Base-by-base conservation (phyloP, 2,888 invertebrate species). In the Ectropis crepuscularia region DNA sequence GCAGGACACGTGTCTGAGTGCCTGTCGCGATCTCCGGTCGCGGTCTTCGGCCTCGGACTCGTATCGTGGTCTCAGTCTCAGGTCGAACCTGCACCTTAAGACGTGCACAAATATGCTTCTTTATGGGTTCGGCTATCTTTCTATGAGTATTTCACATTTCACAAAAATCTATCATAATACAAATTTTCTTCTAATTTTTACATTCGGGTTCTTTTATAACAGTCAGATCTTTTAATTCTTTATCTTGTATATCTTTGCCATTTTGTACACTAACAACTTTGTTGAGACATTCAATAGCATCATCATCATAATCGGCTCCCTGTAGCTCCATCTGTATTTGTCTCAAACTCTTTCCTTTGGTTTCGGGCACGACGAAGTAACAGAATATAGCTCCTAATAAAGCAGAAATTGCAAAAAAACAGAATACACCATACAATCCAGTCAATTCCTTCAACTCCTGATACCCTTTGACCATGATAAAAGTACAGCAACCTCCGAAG, bases 241-340 rank as follows among this genome's bases (percentile, higher is more conserved):
- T 66, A 38, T 47, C 61, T 16, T 61, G 57, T 47, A 49, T 43
- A 8, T 57, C 50, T 51, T 49, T 60, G 12, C 55, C 63, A 53
- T 68, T 66, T 11, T 67, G 57, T 59, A 49, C 55, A 8, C 39
- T 54, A 39, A 53, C 57, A n/a, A 59, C 46, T 50, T 69, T 64
- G 37, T 74, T 75, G 8, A 77, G 68, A 36, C 65, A 71, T 7
- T 73, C 74, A 41, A 73, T 77, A 6, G 65, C 48, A 2, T 80
- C 79, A 4, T 73, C 76, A 53, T 80, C 79, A 61, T 83, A 83
- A 16, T 77, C 54, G 41, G 80, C 78, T 2, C 91, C 90, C 69
- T 93, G 91, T 2, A 95, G 71, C 53, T 93, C 83, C 36, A 90
- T 84, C 71, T 94, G 94, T 64, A 94, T 94, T 60, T 94, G 92